Evolutionary conservation across 1,140 invertebrate genomes (phyloP).

Genomic region (Physella acuta): DNA sequence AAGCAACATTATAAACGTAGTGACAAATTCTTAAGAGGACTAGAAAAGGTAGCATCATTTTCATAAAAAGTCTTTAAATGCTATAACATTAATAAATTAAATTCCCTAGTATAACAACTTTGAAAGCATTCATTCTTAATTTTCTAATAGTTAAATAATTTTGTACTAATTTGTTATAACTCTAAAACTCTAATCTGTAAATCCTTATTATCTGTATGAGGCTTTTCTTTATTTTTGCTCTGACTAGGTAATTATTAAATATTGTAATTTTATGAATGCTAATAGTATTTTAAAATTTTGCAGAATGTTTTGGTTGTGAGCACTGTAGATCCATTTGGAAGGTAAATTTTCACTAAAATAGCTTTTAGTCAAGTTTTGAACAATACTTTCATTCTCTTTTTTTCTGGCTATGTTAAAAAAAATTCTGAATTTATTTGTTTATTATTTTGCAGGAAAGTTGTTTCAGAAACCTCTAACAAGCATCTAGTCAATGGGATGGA

Average conservation of each 20-base stretch:
- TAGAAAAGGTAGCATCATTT: conserved; percentile 53
- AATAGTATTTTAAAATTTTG: too few relatives aligned
- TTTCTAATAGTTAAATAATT: too few relatives aligned
- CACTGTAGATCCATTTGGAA: conserved; percentile 78
- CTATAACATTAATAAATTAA: too few relatives aligned
- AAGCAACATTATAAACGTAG: conserved; percentile 91
- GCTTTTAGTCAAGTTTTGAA: neutral
- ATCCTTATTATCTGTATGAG: too few relatives aligned
- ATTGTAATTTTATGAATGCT: too few relatives aligned
- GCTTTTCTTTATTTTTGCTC: too few relatives aligned
- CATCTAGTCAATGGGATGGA: conserved; percentile 52
- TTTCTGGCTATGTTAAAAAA: neutral
- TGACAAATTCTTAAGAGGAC: conserved; percentile 92
- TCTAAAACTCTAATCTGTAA: too few relatives aligned
- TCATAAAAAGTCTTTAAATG: neutral
- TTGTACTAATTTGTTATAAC: too few relatives aligned
- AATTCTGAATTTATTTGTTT: neutral
- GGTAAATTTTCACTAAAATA: conserved; percentile 43
- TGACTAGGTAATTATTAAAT: too few relatives aligned
- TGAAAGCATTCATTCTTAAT: too few relatives aligned
- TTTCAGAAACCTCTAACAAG: conserved; percentile 38
- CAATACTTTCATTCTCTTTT: neutral
- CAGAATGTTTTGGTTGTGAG: conserved; percentile 89
- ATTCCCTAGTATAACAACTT: too few relatives aligned
- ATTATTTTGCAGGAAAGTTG: conserved; percentile 45